phyloP scores from a whole-genome alignment of 2,797 vertebrate genomes.

The Picus viridis region DNA sequence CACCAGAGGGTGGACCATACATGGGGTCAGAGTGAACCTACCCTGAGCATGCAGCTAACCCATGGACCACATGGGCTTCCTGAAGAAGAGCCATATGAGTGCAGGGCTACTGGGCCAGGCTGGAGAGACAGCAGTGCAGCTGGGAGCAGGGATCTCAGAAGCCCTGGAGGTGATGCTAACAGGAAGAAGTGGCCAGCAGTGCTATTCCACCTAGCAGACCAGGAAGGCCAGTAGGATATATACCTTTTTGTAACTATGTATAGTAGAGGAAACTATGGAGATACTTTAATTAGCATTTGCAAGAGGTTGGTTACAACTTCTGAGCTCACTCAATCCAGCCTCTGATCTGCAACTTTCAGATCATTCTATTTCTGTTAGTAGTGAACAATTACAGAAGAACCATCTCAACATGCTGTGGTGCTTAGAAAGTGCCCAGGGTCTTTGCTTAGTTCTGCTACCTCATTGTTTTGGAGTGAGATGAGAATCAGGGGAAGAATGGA shows the following conservation, averaged over 20 bases:
- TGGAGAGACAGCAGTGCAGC: not conserved
- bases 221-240: not conserved
- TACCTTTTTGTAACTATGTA: not conserved
- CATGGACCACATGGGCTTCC: fast-evolving
- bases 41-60: fast-evolving
- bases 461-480: not conserved
- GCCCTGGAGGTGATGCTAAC: not conserved
- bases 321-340: not conserved
- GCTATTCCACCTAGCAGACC: not conserved
- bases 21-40: not conserved
- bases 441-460: not conserved
- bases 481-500: not conserved
- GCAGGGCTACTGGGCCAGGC: not conserved
- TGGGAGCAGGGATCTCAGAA: not conserved
- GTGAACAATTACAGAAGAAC: not conserved
- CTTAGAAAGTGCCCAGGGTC: not conserved
- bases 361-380: not conserved
- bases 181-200: not conserved
- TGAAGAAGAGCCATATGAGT: not conserved
- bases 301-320: not conserved
- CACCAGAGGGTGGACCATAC: not conserved
- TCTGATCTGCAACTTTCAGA: not conserved
- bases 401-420: not conserved
- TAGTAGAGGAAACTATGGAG: not conserved
- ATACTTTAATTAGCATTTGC: not conserved